A percentile compares a stretch with the other conserved stretches of the same genome.
These are phyloP conservation scores for Proisotoma minuta DNA, from an alignment of 2,888 invertebrate genomes.

Conservation along the genomic window DNA sequence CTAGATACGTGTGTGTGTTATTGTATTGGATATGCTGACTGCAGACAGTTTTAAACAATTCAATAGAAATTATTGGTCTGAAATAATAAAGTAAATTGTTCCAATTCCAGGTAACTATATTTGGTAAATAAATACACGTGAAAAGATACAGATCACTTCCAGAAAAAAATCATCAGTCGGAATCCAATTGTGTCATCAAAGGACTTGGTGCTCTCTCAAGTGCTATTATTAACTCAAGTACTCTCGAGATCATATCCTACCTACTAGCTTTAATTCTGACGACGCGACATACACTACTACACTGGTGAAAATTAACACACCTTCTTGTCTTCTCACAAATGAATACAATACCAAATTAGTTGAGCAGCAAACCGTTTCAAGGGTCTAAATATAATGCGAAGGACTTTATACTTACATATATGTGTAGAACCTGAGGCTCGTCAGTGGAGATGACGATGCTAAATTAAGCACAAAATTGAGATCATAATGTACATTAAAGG, in stretches of 20 bases:
- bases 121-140: background rate
- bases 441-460: constrained; percentile 25
- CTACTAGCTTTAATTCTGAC: background rate
- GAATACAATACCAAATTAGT: background rate
- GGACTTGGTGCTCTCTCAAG: background rate
- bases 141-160: background rate
- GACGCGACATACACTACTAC: too few species aligned
- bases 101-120: background rate
- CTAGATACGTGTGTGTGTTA: too few species aligned
- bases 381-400: too few species aligned
- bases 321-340: background rate
- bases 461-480: constrained; percentile 7
- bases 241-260: background rate
- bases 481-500: background rate
- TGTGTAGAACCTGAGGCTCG: too few species aligned
- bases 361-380: background rate
- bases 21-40: background rate
- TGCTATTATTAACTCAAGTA: background rate
- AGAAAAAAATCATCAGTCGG: background rate
- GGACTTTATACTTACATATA: too few species aligned
- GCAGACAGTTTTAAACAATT: background rate
- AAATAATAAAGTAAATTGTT: background rate
- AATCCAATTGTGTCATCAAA: background rate
- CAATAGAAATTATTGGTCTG: background rate
- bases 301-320: too few species aligned